These are phyloP conservation scores for Rhizoglyphus robini DNA, from an alignment of 1,140 invertebrate genomes.

Conservation along the genomic window DNA sequence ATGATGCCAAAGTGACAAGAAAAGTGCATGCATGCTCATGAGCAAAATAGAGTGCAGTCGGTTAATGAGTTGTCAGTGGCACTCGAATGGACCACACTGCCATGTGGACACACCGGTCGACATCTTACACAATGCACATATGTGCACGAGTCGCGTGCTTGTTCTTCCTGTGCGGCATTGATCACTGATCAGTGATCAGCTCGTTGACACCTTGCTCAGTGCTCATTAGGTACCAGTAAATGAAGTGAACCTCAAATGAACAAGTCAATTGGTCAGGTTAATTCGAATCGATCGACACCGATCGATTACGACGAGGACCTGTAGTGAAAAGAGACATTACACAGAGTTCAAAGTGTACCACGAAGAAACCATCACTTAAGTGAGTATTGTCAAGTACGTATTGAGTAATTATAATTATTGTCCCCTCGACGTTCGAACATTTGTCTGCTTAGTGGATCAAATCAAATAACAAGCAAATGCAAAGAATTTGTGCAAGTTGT, in stretches of 20 bases:
- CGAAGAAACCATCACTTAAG: conserved; percentile 9
- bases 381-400: too few relatives aligned
- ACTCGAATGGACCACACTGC: too few relatives aligned
- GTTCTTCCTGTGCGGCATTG: not conserved
- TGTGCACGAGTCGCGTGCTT: conserved; percentile 38
- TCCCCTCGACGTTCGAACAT: conserved; percentile 16
- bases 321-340: too few relatives aligned
- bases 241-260: not conserved
- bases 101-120: conserved; percentile 52
- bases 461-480: too few relatives aligned
- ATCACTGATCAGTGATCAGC: too few relatives aligned
- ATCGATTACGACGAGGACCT: conserved; percentile 33
- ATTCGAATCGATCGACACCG: not conserved
- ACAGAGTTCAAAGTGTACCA: not conserved
- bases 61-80: not conserved
- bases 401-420: too few relatives aligned
- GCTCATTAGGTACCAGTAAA: too few relatives aligned
- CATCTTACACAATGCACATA: conserved; percentile 57
- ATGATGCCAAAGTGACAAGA: too few relatives aligned
- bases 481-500: too few relatives aligned
- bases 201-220: conserved; percentile 30
- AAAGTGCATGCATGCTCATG: too few relatives aligned
- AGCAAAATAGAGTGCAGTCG: too few relatives aligned
- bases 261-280: not conserved
- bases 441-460: not conserved